Base-by-base conservation (phyloP, 2,797 vertebrate species). In the Danio aesculapii region DNA sequence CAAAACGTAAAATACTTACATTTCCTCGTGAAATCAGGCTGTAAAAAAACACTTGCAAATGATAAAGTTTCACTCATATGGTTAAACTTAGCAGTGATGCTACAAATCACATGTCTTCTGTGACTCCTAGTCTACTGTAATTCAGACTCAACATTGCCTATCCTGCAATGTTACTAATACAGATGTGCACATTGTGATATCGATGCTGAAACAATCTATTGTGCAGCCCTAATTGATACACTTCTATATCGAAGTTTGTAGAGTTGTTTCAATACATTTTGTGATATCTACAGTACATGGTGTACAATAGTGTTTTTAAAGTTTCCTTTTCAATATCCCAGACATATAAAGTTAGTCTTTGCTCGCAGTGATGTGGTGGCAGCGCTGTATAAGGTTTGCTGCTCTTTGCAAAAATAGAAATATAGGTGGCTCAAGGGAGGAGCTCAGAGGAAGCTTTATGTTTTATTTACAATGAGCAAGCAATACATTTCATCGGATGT, bases 401-500 rank as follows among this genome's bases (percentile, higher is more conserved):
- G 89, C 88, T 90, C 89, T 88, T 85, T 89, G 92, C 91, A 93
- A 87, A 91, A 92, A 91, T 84, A 85, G 83, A 90, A 91, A 88
- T 91, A 92, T 86, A 50, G 90, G 86, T 90, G 90, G 90, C 90
- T 90, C 88, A 74, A 82, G 89, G 86, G 91, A 90, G 89, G 92
- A 91, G 79, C 91, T 91, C 69, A 79, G 69, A 81, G 89, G 79
- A 86, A 91, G 89, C 89, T 93, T 93, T 86, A 95, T 96, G 94
- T 96, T 96, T 96, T 95, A 96, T 95, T 97, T 95, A 96, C 94
- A 91, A 93, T 92, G 89, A 93, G 94, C 92, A 93, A 95, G 94
- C 95, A 94, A 91, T 93, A 92, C 91, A 92, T 95, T 94, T 90
- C 90, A 85, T 87, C 74, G 85, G 47, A 89, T 64, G 79, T 81